Evolutionary conservation across 2,888 invertebrate species (phyloP), one percentile per base, ranked within the genome.

Genomic region (Myopa tessellatipennis): DNA sequence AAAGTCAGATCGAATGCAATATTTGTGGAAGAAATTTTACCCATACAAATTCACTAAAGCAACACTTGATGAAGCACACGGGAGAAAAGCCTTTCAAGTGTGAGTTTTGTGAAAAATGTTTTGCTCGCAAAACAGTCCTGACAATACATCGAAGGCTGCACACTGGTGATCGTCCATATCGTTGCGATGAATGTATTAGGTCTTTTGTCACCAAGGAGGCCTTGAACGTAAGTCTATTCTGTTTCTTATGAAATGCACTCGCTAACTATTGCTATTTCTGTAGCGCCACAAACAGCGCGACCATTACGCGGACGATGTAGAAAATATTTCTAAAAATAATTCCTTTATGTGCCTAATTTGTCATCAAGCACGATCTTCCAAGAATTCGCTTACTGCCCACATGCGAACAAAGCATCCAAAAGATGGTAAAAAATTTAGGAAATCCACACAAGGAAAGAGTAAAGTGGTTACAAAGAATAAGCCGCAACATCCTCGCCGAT

Each of bases 141-240:
- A 82, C 81, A 26, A 81, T 81, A n/a, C 82, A 82, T 34, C 79
- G 82, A 3, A 74, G 82, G 0, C 52, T 82, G 65, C 82, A 82
- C 63, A 82, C 81, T 16, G 82, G 82, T 7, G 82, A 82, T 60
- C 81, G 81, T 55, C 82, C 82, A n/a, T 82, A 82, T 58, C 79
- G 79, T 26, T 82, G 82, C 63, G 74, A 79, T 14, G 73, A 81
- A 12, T 81, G 81, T 26, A 71, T 81, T 36, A 74, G 73, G 61
- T 79, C 79, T n/a, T 81, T 76, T 77, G 79, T 82, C 2, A 82
- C 81, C 0, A 82, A 81, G 26, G 81, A 81, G 74, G 82, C 81
- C 63, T 52, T 81, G 36, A 80, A 79, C 55, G 82, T 81, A 77
- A 78, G 80, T 78, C 26, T 36, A 12, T 34, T 71, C 34, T 12